These are phyloP conservation scores for Ibycter americanus DNA, from an alignment of 2,797 vertebrate species.

Conservation along the genomic window DNA sequence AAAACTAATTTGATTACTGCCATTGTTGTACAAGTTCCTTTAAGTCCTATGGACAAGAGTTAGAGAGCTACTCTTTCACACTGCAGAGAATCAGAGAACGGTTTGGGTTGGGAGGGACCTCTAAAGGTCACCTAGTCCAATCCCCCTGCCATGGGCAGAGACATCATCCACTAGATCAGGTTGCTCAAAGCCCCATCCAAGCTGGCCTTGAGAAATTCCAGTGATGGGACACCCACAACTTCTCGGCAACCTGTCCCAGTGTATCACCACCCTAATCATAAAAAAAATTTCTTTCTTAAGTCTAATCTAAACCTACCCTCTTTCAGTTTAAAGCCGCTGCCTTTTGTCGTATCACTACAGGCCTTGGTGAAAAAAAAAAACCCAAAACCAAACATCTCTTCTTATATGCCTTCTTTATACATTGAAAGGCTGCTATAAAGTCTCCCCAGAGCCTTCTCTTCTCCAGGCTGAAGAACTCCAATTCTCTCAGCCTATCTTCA, in stretches of 20 bases:
- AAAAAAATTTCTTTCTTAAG: not conserved
- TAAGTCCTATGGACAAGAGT: not conserved
- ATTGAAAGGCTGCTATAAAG: not conserved
- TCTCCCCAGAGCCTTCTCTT: not conserved
- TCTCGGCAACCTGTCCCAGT: not conserved
- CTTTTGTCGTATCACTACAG: not conserved
- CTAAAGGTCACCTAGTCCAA: not conserved
- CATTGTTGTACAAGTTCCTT: not conserved
- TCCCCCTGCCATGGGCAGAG: fast-evolving
- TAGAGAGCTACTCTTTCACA: not conserved
- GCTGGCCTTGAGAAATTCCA: not conserved
- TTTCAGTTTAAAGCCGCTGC: not conserved
- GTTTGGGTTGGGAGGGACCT: not conserved
- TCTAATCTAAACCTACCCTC: not conserved
- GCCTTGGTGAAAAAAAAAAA: not conserved
- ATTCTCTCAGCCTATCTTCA: not conserved
- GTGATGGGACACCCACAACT: not conserved
- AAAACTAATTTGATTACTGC: not conserved
- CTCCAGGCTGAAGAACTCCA: not conserved
- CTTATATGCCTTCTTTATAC: not conserved
- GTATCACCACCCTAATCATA: not conserved
- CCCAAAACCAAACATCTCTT: not conserved
- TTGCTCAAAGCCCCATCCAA: not conserved
- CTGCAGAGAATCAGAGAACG: not conserved
- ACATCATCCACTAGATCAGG: not conserved